phyloP scores from a whole-genome alignment of 2,888 invertebrate species.

The Agonopterix subpropinquella region DNA sequence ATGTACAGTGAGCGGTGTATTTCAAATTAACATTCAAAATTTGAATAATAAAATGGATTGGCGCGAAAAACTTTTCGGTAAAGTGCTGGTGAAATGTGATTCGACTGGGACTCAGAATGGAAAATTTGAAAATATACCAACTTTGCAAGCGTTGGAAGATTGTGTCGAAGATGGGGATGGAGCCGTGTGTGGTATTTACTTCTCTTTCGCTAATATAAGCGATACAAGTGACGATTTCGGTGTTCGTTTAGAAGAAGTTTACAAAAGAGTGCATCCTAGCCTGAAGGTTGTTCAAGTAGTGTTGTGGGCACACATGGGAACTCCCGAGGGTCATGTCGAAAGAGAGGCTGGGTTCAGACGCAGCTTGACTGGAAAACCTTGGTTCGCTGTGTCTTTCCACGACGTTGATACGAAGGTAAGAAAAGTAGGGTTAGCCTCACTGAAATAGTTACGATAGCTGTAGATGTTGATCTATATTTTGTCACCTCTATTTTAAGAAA shows the following conservation, averaged over 20 bases:
- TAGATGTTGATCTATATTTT: too few species aligned
- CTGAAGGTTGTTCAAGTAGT: conserved; percentile 82
- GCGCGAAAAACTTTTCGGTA: conserved; percentile 78
- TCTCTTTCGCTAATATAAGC: conserved; percentile 82
- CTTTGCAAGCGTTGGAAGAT: conserved; percentile 59
- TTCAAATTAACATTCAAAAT: background rate
- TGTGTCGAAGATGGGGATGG: conserved; percentile 69
- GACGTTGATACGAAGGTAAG: conserved; percentile 82
- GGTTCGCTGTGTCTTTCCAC: conserved; percentile 82
- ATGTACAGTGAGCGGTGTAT: conserved; percentile 3
- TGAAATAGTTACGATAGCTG: too few species aligned
- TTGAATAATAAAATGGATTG: conserved; percentile 63
- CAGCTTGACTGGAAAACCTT: conserved; percentile 79
- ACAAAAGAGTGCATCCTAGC: conserved; percentile 60
- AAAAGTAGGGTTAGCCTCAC: too few species aligned
- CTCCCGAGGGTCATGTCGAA: conserved; percentile 77
- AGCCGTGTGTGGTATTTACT: conserved; percentile 78
- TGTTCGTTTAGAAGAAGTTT: conserved; percentile 77
- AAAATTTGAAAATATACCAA: conserved; percentile 60
- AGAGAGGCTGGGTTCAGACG: conserved; percentile 79
- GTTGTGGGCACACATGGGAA: conserved; percentile 77
- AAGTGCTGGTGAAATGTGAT: conserved; percentile 70
- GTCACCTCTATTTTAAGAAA: too few species aligned
- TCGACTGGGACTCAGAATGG: conserved; percentile 56
- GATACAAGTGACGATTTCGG: conserved; percentile 81